Evolutionary conservation across 2,888 invertebrate genomes (phyloP).

Genomic region (Rutpela maculata): DNA sequence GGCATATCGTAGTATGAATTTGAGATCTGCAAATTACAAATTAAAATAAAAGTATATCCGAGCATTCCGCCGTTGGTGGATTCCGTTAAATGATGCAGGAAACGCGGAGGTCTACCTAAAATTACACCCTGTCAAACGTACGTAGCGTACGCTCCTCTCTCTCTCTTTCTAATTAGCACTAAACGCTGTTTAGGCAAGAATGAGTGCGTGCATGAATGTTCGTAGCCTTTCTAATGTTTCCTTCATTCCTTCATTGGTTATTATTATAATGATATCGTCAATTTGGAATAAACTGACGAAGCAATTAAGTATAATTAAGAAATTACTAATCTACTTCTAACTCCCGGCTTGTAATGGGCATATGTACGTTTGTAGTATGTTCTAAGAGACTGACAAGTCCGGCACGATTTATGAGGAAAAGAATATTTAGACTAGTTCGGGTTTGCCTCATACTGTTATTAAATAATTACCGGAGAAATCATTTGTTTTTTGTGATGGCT

Average conservation of each 20-base stretch:
- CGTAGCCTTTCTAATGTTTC: slow-evolving; percentile 54
- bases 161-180: slow-evolving; percentile 43
- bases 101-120: slow-evolving; percentile 29
- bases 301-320: slow-evolving; percentile 59
- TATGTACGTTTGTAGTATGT: slow-evolving; percentile 24
- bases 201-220: slow-evolving; percentile 43
- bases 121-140: slow-evolving; percentile 45
- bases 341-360: slow-evolving; percentile 24
- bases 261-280: slow-evolving; percentile 61
- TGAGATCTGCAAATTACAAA: slow-evolving; percentile 16
- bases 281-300: slow-evolving; percentile 54
- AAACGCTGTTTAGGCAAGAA: slow-evolving; percentile 47
- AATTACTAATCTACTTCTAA: slow-evolving; percentile 49
- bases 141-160: slow-evolving; percentile 8
- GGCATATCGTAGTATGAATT: slow-evolving; percentile 20
- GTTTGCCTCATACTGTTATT: slow-evolving; percentile 29
- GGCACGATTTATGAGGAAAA: slow-evolving; percentile 37
- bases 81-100: slow-evolving; percentile 39
- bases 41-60: slow-evolving; percentile 15
- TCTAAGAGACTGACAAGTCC: slow-evolving; percentile 31
- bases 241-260: slow-evolving; percentile 48
- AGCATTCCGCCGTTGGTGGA: slow-evolving; percentile 21
- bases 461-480: slow-evolving; percentile 29
- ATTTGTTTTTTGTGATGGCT: slow-evolving; percentile 5
- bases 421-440: slow-evolving; percentile 33